Evolutionary conservation across 64 coral and sea anemone genomes (phyloP).

Genomic region (Porites australiensis): DNA sequence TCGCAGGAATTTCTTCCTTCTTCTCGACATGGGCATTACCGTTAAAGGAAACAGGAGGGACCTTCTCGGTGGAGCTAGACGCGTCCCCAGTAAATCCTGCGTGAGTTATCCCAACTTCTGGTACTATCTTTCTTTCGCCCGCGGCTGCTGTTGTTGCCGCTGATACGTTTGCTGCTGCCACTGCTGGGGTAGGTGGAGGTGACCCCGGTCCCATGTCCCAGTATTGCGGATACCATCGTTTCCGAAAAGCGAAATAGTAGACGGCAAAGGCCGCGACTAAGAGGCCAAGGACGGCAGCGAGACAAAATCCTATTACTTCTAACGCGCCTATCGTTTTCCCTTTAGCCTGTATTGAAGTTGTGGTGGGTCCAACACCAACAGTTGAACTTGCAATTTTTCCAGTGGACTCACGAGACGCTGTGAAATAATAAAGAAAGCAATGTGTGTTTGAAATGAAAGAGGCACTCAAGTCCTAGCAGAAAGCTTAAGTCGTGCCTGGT

Average conservation of each 20-base stretch:
- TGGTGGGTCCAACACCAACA: no score
- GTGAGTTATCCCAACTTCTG: conserved; percentile 26
- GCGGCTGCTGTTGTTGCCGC: background rate
- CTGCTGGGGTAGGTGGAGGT: background rate
- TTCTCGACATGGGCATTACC: background rate
- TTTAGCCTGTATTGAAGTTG: background rate
- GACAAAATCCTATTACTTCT: conserved; percentile 23
- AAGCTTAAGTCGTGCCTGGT: no score
- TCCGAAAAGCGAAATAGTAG: conserved; percentile 2
- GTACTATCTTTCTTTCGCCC: background rate
- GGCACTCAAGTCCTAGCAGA: no score
- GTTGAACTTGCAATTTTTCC: background rate
- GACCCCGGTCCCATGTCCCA: background rate
- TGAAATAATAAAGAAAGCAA: background rate
- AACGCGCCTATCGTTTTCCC: background rate
- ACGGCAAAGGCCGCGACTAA: background rate
- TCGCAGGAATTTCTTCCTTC: background rate
- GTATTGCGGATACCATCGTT: background rate
- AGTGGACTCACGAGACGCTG: background rate
- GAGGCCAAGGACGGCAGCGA: background rate
- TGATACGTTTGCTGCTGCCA: background rate
- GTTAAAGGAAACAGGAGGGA: background rate
- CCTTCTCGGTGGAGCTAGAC: background rate
- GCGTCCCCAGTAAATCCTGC: background rate
- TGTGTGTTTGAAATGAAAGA: no score